phyloP scores from a whole-genome alignment of 2,797 vertebrate species.

The Malacoraja senta region DNA sequence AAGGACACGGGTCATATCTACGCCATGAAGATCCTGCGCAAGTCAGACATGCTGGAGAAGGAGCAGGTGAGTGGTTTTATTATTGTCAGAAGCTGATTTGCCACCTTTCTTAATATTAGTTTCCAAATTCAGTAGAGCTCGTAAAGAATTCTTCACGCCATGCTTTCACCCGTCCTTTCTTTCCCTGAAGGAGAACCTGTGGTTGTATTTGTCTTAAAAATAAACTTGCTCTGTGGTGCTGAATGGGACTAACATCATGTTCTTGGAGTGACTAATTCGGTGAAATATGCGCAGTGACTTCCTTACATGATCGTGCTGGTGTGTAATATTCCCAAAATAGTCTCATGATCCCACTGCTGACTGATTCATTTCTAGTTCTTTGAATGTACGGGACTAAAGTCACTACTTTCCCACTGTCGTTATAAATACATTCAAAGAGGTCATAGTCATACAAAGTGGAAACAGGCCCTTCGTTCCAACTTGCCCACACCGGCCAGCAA shows the following conservation, averaged over 20 bases:
- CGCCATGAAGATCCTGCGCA: conserved; percentile 96
- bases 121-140: neutral
- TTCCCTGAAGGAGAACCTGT: neutral
- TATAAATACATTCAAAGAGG: too few relatives aligned
- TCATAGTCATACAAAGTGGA: too few relatives aligned
- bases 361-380: neutral
- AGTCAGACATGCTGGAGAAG: conserved; percentile 97
- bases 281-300: neutral
- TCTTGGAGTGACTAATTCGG: neutral
- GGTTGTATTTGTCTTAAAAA: neutral
- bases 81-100: neutral
- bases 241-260: neutral
- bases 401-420: too few relatives aligned
- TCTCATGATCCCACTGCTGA: neutral
- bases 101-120: neutral
- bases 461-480: too few relatives aligned
- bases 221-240: neutral
- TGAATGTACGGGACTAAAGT: neutral
- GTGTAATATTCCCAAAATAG: neutral
- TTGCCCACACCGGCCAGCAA: too few relatives aligned
- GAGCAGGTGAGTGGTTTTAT: conserved; percentile 72
- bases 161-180: neutral
- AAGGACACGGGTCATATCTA: conserved; percentile 97
- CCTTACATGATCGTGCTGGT: neutral
- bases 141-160: neutral